Conservation (phyloP, 64 coral and sea anemone species). For the Stylophora pistillata region DNA sequence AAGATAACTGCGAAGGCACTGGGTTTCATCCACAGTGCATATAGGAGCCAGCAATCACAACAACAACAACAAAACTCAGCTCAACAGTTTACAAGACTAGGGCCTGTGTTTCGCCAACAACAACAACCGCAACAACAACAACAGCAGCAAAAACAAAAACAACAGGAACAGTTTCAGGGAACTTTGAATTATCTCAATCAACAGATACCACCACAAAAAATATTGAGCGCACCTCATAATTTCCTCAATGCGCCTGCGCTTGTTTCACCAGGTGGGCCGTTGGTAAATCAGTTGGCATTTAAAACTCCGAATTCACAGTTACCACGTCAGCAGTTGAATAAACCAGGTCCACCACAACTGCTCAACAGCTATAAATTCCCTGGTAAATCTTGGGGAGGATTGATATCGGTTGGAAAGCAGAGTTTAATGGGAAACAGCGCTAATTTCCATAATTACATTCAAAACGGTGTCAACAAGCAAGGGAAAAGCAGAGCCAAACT, state of each 20-base stretch:
- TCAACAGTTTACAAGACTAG: neutral
- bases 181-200: constrained; percentile 11
- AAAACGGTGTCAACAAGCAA: neutral
- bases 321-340: neutral
- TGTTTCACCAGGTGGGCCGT: neutral
- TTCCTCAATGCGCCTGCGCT: neutral
- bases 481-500: neutral
- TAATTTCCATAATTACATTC: neutral
- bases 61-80: neutral
- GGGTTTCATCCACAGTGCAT: neutral
- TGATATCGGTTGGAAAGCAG: neutral
- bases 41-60: neutral
- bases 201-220: neutral
- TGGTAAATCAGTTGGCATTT: neutral
- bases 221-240: neutral
- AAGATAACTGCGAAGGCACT: constrained; percentile 6
- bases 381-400: neutral
- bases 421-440: neutral
- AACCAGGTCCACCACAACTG: neutral
- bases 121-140: neutral
- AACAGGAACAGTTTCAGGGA: neutral
- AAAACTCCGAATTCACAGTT: neutral
- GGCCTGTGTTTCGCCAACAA: neutral
- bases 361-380: neutral
- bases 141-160: neutral